Percentiles rank a stretch among this genome's conserved stretches.
Evolutionary conservation across 2,113 vertebrate genomes (phyloP).

Genomic region (Suncus etruscus): DNA sequence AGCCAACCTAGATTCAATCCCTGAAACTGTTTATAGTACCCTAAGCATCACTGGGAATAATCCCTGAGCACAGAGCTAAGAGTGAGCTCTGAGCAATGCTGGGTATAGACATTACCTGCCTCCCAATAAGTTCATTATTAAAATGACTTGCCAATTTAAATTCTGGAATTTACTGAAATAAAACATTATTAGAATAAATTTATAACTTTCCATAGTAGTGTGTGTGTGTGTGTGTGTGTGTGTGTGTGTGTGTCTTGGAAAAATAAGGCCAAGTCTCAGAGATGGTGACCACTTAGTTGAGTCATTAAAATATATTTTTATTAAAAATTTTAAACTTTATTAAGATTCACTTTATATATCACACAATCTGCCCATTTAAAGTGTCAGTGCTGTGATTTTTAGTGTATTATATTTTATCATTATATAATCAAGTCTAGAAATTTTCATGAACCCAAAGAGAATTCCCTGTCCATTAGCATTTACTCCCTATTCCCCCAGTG

Average conservation of each 20-base stretch:
- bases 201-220: neutral
- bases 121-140: neutral
- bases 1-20: too few species aligned
- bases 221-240: neutral
- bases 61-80: neutral
- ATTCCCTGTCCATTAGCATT: neutral
- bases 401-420: neutral
- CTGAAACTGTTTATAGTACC: too few species aligned
- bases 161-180: slow-evolving; percentile 16
- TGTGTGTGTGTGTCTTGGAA: neutral
- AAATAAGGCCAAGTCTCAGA: neutral
- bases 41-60: too few species aligned
- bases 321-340: too few species aligned
- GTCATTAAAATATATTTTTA: neutral
- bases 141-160: neutral
- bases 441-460: neutral
- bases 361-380: neutral
- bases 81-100: neutral
- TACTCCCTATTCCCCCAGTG: neutral
- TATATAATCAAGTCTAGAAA: neutral
- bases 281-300: neutral
- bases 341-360: too few species aligned
- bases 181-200: neutral
- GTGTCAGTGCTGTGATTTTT: neutral
- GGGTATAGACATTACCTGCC: neutral